Evolutionary conservation across 2,797 vertebrate species (phyloP).

Genomic region (Lagorchestes hirsutus): DNA sequence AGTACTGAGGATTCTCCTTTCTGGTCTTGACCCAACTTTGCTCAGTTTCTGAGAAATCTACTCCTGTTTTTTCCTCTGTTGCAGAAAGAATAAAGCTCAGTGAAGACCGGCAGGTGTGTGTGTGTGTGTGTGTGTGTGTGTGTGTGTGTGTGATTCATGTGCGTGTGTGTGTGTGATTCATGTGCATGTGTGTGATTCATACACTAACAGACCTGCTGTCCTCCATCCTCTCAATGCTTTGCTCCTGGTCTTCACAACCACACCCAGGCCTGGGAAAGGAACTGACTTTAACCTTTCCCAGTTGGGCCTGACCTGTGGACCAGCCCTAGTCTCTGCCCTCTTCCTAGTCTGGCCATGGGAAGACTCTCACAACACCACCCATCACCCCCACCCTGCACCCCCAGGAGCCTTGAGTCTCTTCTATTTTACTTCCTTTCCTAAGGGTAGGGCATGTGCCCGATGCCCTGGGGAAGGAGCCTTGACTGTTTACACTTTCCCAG

Average conservation of each 20-base stretch:
- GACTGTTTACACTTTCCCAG: not conserved
- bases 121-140: too few species aligned
- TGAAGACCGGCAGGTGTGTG: not conserved
- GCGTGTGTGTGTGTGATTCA: too few species aligned
- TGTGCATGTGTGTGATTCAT: too few species aligned
- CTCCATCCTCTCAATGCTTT: not conserved
- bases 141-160: too few species aligned
- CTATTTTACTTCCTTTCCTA: not conserved
- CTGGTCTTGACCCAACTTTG: not conserved
- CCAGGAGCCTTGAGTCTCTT: not conserved
- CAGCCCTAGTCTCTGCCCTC: not conserved
- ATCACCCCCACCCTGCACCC: not conserved
- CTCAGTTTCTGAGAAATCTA: not conserved
- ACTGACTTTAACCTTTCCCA: not conserved
- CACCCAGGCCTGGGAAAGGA: not conserved
- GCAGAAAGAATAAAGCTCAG: not conserved
- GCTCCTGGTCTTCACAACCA: not conserved
- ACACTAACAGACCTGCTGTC: not conserved
- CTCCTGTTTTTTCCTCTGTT: not conserved
- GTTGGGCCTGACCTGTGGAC: not conserved
- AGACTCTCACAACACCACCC: not conserved
- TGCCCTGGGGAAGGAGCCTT: not conserved
- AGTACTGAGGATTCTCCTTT: not conserved
- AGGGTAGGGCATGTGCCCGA: not conserved
- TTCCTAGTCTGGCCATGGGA: not conserved